A percentile compares a stretch with the other conserved stretches of the same genome.
phyloP scores from a whole-genome alignment of 2,113 vertebrate species.

The Columbina picui region DNA sequence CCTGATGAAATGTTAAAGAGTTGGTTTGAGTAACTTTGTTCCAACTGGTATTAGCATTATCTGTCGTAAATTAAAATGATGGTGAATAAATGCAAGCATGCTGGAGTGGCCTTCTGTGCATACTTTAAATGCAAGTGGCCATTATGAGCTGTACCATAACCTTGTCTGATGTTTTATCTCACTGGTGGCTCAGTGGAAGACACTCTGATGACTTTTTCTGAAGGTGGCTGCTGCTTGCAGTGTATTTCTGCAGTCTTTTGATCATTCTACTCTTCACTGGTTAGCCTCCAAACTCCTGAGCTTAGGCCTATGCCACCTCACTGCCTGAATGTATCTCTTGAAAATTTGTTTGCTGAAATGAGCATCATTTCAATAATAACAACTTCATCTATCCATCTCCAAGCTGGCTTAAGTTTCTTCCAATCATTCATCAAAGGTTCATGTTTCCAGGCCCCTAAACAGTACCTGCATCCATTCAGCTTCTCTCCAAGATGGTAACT shows the following conservation, averaged over 20 bases:
- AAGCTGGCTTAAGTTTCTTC: background rate
- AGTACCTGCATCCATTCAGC: background rate
- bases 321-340: background rate
- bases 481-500: background rate
- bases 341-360: background rate
- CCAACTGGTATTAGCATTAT: background rate
- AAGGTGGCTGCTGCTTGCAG: background rate
- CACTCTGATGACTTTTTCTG: background rate
- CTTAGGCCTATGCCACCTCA: background rate
- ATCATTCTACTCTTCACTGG: background rate
- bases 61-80: background rate
- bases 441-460: background rate
- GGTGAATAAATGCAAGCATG: background rate
- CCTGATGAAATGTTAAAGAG: background rate
- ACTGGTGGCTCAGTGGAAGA: background rate
- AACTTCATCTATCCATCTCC: background rate
- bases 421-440: background rate
- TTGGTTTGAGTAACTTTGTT: background rate
- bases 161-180: background rate
- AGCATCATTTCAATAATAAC: background rate
- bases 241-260: background rate
- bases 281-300: background rate
- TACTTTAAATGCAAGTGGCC: background rate
- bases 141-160: background rate
- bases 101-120: background rate